Percentiles rank a stretch among this genome's conserved stretches.
Evolutionary conservation across 2,797 vertebrate species (phyloP).

Genomic region (Bucorvus abyssinicus): DNA sequence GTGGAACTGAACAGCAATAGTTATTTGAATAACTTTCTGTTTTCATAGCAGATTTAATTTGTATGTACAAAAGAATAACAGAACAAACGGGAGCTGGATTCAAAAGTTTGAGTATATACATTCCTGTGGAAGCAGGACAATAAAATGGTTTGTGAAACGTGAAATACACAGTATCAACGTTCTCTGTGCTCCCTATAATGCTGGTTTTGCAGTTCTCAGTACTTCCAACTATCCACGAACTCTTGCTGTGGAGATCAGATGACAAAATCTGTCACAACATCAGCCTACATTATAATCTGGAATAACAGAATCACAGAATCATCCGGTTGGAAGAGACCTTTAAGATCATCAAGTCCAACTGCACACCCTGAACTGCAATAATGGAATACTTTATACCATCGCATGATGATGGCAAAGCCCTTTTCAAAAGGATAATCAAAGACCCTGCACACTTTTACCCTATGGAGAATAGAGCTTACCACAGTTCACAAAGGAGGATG

Average conservation of each 20-base stretch:
- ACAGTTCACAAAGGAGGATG: neutral
- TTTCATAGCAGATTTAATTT: neutral
- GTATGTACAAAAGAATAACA: neutral
- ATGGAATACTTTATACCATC: neutral
- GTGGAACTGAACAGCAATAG: neutral
- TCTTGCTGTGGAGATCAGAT: neutral
- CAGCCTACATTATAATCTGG: neutral
- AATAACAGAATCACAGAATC: neutral
- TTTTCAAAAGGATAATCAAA: neutral
- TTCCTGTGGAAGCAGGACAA: neutral
- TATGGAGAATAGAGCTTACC: neutral
- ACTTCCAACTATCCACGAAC: neutral
- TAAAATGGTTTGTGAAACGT: neutral
- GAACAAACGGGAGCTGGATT: neutral
- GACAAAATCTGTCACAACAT: neutral
- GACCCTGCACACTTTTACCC: neutral
- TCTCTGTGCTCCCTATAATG: neutral
- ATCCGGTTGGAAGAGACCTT: too few species aligned
- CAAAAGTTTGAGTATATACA: neutral
- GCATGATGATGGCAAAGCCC: neutral
- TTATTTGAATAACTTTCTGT: neutral
- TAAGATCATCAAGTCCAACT: too few species aligned
- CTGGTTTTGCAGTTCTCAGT: neutral
- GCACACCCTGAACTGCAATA: too few species aligned
- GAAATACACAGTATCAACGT: neutral